These are phyloP conservation scores for Denticeps clupeoides DNA, from an alignment of 2,797 vertebrate species.

Conservation along the genomic window DNA sequence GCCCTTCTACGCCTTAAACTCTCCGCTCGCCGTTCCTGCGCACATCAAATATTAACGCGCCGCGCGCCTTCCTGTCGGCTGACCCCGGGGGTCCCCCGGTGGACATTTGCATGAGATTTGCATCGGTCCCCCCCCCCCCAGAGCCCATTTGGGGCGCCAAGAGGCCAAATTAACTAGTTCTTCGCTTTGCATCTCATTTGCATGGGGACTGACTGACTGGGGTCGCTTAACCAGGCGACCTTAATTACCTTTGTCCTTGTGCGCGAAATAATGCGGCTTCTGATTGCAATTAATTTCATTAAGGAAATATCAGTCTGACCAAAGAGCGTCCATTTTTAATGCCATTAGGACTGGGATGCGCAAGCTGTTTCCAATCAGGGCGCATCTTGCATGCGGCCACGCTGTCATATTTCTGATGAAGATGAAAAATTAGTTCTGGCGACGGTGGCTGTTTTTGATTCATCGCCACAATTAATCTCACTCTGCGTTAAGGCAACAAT, in stretches of 20 bases:
- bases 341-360: conserved; percentile 23
- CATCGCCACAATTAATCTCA: conserved; percentile 34
- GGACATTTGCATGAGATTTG: conserved; percentile 66
- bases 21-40: neutral
- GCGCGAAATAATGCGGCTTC: conserved; percentile 23
- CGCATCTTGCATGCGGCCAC: conserved; percentile 12
- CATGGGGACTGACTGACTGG: conserved; percentile 56
- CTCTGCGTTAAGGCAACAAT: conserved; percentile 21
- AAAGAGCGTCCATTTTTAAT: conserved; percentile 35
- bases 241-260: conserved; percentile 40
- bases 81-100: conserved; percentile 30
- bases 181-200: conserved; percentile 67
- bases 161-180: conserved; percentile 67
- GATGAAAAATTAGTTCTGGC: conserved; percentile 35
- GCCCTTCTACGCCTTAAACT: neutral
- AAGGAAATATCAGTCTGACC: conserved; percentile 34
- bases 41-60: neutral
- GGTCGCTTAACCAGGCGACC: conserved; percentile 60
- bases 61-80: no score
- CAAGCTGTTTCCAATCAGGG: conserved; percentile 39
- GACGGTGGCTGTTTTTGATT: conserved; percentile 27
- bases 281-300: conserved; percentile 42
- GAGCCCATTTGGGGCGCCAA: conserved; percentile 63
- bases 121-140: conserved; percentile 46
- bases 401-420: conserved; percentile 34